Conservation (phyloP, 2,888 invertebrate species). For the Drosophila tanythrix region DNA sequence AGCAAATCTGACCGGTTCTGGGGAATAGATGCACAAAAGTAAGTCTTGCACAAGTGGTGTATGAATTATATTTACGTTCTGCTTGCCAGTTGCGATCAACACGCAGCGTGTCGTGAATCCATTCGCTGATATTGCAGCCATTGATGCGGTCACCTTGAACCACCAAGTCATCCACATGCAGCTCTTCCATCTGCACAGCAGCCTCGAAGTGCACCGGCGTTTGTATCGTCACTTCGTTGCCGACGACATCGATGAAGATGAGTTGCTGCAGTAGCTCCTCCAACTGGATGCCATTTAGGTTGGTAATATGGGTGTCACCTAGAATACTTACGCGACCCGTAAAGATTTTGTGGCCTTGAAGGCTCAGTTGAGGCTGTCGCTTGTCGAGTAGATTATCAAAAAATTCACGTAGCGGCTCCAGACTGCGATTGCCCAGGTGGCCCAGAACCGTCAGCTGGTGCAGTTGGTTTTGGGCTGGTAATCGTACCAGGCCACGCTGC, state of each 20-base stretch:
- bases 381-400: conserved; percentile 80
- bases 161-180: conserved; percentile 75
- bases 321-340: conserved; percentile 78
- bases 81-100: conserved; percentile 81
- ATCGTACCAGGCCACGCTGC: conserved; percentile 66
- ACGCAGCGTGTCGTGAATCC: conserved; percentile 85
- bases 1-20: conserved; percentile 85
- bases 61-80: conserved; percentile 48
- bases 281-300: conserved; percentile 82
- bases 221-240: conserved; percentile 58
- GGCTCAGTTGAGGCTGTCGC: conserved; percentile 43
- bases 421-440: conserved; percentile 68
- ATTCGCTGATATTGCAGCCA: conserved; percentile 83
- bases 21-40: not conserved
- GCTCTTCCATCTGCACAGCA: conserved; percentile 72
- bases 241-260: conserved; percentile 82
- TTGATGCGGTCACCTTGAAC: conserved; percentile 69
- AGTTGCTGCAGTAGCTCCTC: conserved; percentile 82
- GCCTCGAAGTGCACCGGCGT: conserved; percentile 83
- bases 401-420: conserved; percentile 67
- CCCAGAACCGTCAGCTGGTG: conserved; percentile 74
- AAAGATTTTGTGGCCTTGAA: conserved; percentile 80
- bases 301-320: conserved; percentile 79
- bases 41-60: too few relatives aligned
- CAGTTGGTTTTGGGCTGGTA: conserved; percentile 56